Conservation (phyloP, 30 jellyfish, hydroid and myxozoan species). For the Calvadosia cruxmelitensis region DNA sequence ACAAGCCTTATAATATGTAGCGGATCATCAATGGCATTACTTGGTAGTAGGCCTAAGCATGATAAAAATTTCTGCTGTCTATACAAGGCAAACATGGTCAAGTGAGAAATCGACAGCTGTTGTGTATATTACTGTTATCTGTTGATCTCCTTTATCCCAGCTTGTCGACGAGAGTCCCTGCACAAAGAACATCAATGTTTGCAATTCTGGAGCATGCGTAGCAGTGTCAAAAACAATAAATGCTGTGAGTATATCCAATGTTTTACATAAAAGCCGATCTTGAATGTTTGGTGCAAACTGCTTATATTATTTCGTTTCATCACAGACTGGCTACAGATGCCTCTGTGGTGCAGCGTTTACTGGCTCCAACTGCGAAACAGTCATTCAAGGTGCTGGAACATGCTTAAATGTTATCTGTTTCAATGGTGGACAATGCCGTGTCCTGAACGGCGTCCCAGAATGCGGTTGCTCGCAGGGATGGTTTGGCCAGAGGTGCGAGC, state of each 20-base stretch:
- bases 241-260: background rate
- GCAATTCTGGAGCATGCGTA: background rate
- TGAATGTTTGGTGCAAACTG: too few species aligned
- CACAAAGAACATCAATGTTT: background rate
- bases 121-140: too few species aligned
- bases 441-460: slow-evolving; percentile 18
- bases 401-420: slow-evolving; percentile 41
- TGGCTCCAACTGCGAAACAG: slow-evolving; percentile 36
- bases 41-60: too few species aligned
- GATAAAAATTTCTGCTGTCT: too few species aligned
- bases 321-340: slow-evolving; percentile 50
- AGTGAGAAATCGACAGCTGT: too few species aligned
- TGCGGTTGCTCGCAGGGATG: slow-evolving; percentile 42
- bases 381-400: slow-evolving; percentile 2
- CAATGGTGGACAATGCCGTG: slow-evolving; percentile 47
- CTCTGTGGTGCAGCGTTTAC: slow-evolving; percentile 45
- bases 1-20: too few species aligned
- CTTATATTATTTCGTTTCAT: too few species aligned
- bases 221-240: background rate
- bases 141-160: background rate
- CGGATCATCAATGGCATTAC: too few species aligned
- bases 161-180: background rate
- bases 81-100: too few species aligned
- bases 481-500: slow-evolving; percentile 50
- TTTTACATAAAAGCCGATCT: too few species aligned